Evolutionary conservation across 2,797 vertebrate species (phyloP).

Genomic region (Sorex maritimensis): DNA sequence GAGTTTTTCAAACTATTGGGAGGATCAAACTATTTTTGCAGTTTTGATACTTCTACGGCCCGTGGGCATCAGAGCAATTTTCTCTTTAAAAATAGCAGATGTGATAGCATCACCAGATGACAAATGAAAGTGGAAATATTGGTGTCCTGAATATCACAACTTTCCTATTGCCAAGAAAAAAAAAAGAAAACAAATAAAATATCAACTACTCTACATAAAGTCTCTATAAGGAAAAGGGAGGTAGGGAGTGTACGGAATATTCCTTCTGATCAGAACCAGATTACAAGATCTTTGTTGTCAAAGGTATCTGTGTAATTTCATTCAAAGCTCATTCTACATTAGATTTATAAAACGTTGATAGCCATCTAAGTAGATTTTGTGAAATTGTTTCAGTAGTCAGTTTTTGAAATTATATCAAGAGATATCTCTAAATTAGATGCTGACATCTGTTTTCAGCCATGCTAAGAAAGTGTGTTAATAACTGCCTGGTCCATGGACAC

Average conservation of each 20-base stretch:
- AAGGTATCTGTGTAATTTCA: conserved; percentile 58
- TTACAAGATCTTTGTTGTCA: conserved; percentile 67
- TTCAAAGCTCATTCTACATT: conserved; percentile 61
- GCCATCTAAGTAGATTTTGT: conserved; percentile 52
- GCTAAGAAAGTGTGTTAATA: conserved; percentile 20
- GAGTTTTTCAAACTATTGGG: conserved; percentile 76
- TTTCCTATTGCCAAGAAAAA: conserved; percentile 33
- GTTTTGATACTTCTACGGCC: conserved; percentile 82
- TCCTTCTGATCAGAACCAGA: conserved; percentile 26
- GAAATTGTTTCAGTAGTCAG: not conserved
- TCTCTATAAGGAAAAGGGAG: not conserved
- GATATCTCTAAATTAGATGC: not conserved
- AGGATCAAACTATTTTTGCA: conserved; percentile 68
- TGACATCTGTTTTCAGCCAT: conserved; percentile 54
- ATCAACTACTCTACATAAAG: not conserved
- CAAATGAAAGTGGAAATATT: conserved; percentile 68
- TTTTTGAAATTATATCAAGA: conserved; percentile 63
- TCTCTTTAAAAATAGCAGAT: conserved; percentile 72
- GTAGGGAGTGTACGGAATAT: not conserved
- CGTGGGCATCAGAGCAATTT: conserved; percentile 81
- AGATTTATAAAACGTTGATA: conserved; percentile 68
- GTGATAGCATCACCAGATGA: conserved; percentile 76
- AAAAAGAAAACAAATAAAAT: not conserved
- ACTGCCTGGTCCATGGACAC: not conserved
- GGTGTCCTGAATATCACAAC: conserved; percentile 38